These are phyloP conservation scores for Arenaria interpres DNA, from an alignment of 2,113 vertebrate genomes.

Conservation along the genomic window DNA sequence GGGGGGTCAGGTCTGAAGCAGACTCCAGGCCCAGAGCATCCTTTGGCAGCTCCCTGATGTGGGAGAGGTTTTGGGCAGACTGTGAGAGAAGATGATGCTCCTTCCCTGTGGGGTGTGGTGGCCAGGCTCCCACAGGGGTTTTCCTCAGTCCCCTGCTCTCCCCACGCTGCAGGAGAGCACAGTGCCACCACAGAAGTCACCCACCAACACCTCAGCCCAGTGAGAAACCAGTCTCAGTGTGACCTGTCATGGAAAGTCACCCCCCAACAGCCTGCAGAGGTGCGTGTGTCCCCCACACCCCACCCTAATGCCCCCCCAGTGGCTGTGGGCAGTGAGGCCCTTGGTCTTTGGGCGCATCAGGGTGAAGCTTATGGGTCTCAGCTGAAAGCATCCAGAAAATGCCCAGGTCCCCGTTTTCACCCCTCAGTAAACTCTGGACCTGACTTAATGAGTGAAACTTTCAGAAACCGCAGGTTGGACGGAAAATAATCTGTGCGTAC, in stretches of 20 bases:
- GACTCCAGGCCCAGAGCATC: not conserved
- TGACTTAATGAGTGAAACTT: not conserved
- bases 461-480: not conserved
- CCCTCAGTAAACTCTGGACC: not conserved
- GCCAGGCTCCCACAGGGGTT: not conserved
- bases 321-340: not conserved
- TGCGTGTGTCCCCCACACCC: fast-evolving
- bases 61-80: not conserved
- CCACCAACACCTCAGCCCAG: not conserved
- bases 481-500: constrained; percentile 45
- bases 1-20: not conserved
- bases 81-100: not conserved
- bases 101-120: not conserved
- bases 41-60: fast-evolving
- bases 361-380: not conserved
- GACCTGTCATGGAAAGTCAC: not conserved
- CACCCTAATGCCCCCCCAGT: not conserved
- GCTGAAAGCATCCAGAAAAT: not conserved
- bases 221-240: not conserved
- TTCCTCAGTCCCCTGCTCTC: not conserved
- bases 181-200: not conserved
- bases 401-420: not conserved
- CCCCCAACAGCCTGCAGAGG: not conserved
- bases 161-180: fast-evolving
- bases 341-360: not conserved